Base-by-base conservation (phyloP, 2,888 invertebrate species). In the Ernsta delagoae region DNA sequence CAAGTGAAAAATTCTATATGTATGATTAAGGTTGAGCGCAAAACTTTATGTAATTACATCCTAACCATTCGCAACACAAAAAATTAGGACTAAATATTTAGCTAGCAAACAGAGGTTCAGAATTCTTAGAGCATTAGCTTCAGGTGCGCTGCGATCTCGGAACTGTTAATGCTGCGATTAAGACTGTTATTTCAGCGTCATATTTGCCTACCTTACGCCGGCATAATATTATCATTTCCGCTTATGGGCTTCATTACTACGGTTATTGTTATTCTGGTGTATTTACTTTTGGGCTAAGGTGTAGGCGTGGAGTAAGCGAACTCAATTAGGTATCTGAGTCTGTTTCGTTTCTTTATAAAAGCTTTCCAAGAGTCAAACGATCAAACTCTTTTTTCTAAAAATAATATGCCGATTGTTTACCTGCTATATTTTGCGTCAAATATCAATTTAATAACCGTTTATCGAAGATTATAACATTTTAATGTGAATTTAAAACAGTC, bases 151-250 rank as follows among this genome's bases (percentile, higher is more conserved):
- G 62, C 6, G 48, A 61, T 53, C 53, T 5, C 62, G 6, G 53
- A 16, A 62, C 36, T 45, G 60, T 50, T 50, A 50, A 53, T 60
- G 45, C 39, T 8, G 7, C 62, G 62, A 62, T 62, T 53, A 62
- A 53, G 50, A 50, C 53, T 41, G 59, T 62, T 62, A 50, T 50
- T 48, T 11, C 39, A 11, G 50, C 61, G 5, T 48, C 62, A 12
- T 53, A 62, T 62, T 62, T 59, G 36, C 59, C 59, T 53, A 53
- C 62, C 50, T 53, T 53, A 62, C 53, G 43, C 34, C 11, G 59
- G 39, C 9, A 60, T 60, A 43, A 45, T 60, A 60, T 53, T 62
- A 62, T 62, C 50, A 62, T 62, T 62, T 62, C 62, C 53, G 39
- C 36, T 62, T 62, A 62, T 53, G 62, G 11, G 6, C 16, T 39